Base-by-base conservation (phyloP, 1,140 invertebrate species). In the Trigoniulus corallinus region DNA sequence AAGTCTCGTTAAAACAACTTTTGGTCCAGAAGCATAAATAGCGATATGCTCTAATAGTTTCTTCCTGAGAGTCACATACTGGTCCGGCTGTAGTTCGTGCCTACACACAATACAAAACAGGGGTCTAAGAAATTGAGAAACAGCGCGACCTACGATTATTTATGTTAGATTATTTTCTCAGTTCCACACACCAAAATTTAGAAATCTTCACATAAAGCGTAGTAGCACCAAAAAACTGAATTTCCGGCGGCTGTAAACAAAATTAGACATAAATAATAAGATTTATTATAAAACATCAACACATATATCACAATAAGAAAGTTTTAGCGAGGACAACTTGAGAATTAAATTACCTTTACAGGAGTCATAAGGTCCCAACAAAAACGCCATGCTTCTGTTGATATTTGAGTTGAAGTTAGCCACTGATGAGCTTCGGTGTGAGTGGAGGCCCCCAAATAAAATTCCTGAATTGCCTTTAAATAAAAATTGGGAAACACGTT, bases 171-270 rank as follows among this genome's bases (percentile, higher is more conserved):
- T 39, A 39, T 39, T 12, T 39, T 39, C 37, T 18, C 18, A 39
- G 18, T 39, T 39, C 37, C 29, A 56, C 62, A 61, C 55, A 67
- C 84, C 84, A 93, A 61, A 79, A 79, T 63, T 83, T 81, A 54
- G 84, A 77, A 34, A 94, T 76, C 68, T 94, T 94, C 0, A 78
- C 74, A 59, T 93, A 82, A 37, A 94, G 65, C 44, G 85, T 88
- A 46, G 80, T 86, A 4, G 88, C 88, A 50, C 82, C 89, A 75
- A 88, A 95, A 69, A 88, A 93, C 66, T 92, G 87, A 2, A 88
- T 80, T 70, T 92, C 87, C 48, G 78, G 75, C 41, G 76, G 70
- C 86, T 92, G 62, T 47, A 74, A 69, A 24, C 48, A 54, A 12
- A 49, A 23, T 49, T 39, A 21, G 12, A 21, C n/a, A 10, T 44